Percentiles rank a stretch among this genome's conserved stretches.
These are phyloP conservation scores for Rhea pennata DNA, from an alignment of 2,113 vertebrate genomes.

Conservation along the genomic window DNA sequence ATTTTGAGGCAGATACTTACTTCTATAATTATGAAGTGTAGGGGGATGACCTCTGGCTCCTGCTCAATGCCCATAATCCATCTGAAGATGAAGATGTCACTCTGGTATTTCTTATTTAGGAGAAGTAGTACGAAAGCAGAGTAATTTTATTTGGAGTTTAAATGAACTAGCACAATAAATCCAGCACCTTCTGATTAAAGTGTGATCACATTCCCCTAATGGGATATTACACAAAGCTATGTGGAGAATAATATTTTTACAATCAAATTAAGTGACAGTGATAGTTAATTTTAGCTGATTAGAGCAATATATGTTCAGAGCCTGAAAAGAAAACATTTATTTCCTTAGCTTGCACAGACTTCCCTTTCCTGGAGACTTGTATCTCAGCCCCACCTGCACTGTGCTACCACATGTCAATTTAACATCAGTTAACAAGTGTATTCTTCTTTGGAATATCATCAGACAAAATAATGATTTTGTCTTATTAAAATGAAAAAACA, in stretches of 20 bases:
- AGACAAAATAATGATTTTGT: slow-evolving; percentile 47
- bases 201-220: slow-evolving; percentile 62
- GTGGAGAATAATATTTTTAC: slow-evolving; percentile 73
- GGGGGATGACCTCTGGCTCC: slow-evolving; percentile 21
- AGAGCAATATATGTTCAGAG: slow-evolving; percentile 56
- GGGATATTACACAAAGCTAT: slow-evolving; percentile 68
- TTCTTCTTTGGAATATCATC: slow-evolving; percentile 54
- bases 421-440: slow-evolving; percentile 67
- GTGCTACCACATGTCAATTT: slow-evolving; percentile 60
- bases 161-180: slow-evolving; percentile 71
- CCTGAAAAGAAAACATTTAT: slow-evolving; percentile 59
- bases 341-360: slow-evolving; percentile 36
- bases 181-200: slow-evolving; percentile 60
- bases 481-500: slow-evolving; percentile 61
- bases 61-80: background rate
- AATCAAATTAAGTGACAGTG: slow-evolving; percentile 69
- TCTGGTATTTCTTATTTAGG: slow-evolving; percentile 36
- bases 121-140: slow-evolving; percentile 38
- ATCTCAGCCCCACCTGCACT: background rate
- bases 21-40: background rate
- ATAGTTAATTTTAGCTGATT: slow-evolving; percentile 73
- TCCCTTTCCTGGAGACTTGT: slow-evolving; percentile 47
- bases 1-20: slow-evolving; percentile 6
- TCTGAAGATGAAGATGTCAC: slow-evolving; percentile 14
- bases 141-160: slow-evolving; percentile 72